Conservation (phyloP, 2,113 vertebrate species). For the Megaceryle torquata region DNA sequence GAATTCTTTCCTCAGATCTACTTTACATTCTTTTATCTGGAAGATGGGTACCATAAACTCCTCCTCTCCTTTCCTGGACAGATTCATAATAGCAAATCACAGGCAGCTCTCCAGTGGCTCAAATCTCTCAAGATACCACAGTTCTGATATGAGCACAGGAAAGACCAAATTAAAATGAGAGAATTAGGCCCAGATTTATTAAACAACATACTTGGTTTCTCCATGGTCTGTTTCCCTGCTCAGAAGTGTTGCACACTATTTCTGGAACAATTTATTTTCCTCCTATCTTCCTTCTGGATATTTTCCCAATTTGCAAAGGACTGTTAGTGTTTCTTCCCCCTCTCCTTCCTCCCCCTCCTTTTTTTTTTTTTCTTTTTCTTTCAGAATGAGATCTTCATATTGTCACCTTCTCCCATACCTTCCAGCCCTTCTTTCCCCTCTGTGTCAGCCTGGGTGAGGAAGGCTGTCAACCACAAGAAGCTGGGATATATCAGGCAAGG, state of each 20-base stretch:
- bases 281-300: neutral
- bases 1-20: neutral
- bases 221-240: neutral
- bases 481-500: neutral
- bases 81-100: neutral
- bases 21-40: neutral
- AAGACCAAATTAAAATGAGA: neutral
- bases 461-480: neutral
- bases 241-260: neutral
- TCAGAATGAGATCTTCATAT: neutral
- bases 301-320: neutral
- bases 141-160: neutral
- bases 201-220: neutral
- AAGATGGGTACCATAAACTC: neutral
- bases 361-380: neutral
- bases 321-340: neutral
- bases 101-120: neutral
- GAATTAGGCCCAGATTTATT: neutral
- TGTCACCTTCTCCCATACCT: neutral
- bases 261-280: neutral
- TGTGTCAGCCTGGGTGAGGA: neutral
- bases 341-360: rapidly evolving
- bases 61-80: neutral
- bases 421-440: neutral
- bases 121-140: neutral